Evolutionary conservation across 2,113 vertebrate species (phyloP), one percentile per base, ranked within the genome.

Genomic region (Ophiodon elongatus): DNA sequence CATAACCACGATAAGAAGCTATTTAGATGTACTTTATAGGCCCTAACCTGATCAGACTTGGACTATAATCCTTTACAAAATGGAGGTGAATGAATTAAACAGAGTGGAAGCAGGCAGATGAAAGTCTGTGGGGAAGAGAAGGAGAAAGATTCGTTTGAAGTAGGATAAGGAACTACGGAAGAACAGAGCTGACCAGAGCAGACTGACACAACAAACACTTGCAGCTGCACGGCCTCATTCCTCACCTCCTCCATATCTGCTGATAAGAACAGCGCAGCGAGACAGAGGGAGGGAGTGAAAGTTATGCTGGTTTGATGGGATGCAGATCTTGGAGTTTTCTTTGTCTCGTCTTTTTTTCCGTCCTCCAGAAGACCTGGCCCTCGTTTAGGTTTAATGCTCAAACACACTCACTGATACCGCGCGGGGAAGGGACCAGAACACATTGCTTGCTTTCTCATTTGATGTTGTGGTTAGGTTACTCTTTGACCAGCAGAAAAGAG

Each of bases 151-250:
- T 80, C 66, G 84, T 91, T 91, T 92, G 84, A 90, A 91, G 85
- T 79, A 86, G 65, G 93, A 94, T 94, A 92, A 94, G 90, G 45
- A 93, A 89, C 73, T 82, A 68, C 2, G 41, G 68, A 37, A 29
- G 80, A 90, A 56, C 57, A 43, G 78, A 76, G 79, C 79, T 25
- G 79, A 73, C 84, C 73, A 60, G 80, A 85, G 80, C 88, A 59
- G 90, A 84, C 88, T 89, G 90, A 91, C 88, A 92, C 85, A 86
- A 92, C 86, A 93, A 93, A 91, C 89, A 76, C 80, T 88, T 50
- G 82, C 92, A 92, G 93, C 90, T 93, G 90, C 83, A 81, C 79
- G 76, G 66, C 89, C 85, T 92, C 89, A 85, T 89, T 83, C 85
- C 73, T 65, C 52, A 80, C 87, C 82, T 84, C 87, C 84, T 86